phyloP scores from a whole-genome alignment of 2,113 vertebrate genomes.

The Chaetodon auriga region DNA sequence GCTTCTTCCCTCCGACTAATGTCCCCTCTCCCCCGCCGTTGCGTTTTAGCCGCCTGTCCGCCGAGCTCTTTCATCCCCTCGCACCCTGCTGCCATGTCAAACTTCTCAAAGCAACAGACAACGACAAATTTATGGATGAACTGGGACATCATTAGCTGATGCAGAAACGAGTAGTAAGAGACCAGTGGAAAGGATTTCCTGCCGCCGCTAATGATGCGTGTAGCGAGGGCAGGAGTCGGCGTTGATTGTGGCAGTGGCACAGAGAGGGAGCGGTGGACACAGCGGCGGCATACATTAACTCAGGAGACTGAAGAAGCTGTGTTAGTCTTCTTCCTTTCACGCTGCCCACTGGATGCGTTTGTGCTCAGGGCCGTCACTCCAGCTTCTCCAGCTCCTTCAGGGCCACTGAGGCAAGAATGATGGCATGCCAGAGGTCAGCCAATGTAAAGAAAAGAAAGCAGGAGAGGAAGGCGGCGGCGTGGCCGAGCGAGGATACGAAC shows the following conservation, averaged over 20 bases:
- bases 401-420: conserved; percentile 37
- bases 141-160: conserved; percentile 79
- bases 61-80: conserved; percentile 66
- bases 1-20: conserved; percentile 57
- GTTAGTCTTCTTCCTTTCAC: conserved; percentile 25
- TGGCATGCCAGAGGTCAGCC: conserved; percentile 55
- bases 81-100: conserved; percentile 70
- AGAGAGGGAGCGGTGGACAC: conserved; percentile 54
- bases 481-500: not conserved
- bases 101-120: conserved; percentile 68
- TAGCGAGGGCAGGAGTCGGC: conserved; percentile 59
- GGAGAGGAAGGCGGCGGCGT: not conserved
- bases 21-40: conserved; percentile 50
- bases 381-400: conserved; percentile 12
- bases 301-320: conserved; percentile 48
- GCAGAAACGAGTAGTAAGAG: conserved; percentile 54
- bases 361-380: conserved; percentile 10
- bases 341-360: conserved; percentile 3
- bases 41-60: conserved; percentile 54
- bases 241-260: conserved; percentile 59
- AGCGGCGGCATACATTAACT: conserved; percentile 62
- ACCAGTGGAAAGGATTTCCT: conserved; percentile 61
- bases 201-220: conserved; percentile 72
- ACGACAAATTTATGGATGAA: conserved; percentile 79
- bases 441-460: conserved; percentile 26